Evolutionary conservation across 1,140 invertebrate species (phyloP), one percentile per base, ranked within the genome.

Genomic region (Anastrepha ludens): DNA sequence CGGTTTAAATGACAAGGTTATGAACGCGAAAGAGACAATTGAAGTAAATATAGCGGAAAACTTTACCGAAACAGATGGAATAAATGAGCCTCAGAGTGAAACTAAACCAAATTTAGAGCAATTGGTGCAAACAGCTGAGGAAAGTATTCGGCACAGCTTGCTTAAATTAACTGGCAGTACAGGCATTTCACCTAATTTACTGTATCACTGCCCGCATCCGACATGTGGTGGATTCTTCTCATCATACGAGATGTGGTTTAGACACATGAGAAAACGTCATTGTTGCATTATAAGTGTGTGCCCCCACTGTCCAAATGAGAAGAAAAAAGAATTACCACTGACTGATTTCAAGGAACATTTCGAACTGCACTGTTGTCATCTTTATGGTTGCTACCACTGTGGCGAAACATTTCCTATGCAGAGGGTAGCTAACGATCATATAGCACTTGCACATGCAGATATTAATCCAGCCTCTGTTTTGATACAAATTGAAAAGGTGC

Each of bases 161-260:
- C 13, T 64, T 3, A 86, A 86, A 70, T 70, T 88, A 67, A 86
- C 74, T 2, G 17, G 15, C 41, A 50, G 55, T 41, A 81, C 87
- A 7, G 87, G 87, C 39, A 44, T 88, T 59, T 44, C 50, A 17
- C 81, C 81, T 2, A 62, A 88, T 70, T 64, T 47, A 58, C 50
- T 88, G 0, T 88, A 88, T 70, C 87, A 65, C 55, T 88, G 87
- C 58, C 81, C 81, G 1, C 15, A 70, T 5, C 13, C 47, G 6
- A 67, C 81, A 59, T 88, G 87, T 39, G 81, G 87, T 41, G 87
- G 87, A 11, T 88, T 88, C 62, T 88, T 88, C 58, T 86, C 81
- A 17, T 39, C 58, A n/a, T 88, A 86, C 39, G 87, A 88, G 15
- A 70, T 88, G 29, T 88, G 87, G 87, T 20, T 67, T 44, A 50